Conservation (phyloP, 2,888 invertebrate species). For the Synanthedon formicaeformis region DNA sequence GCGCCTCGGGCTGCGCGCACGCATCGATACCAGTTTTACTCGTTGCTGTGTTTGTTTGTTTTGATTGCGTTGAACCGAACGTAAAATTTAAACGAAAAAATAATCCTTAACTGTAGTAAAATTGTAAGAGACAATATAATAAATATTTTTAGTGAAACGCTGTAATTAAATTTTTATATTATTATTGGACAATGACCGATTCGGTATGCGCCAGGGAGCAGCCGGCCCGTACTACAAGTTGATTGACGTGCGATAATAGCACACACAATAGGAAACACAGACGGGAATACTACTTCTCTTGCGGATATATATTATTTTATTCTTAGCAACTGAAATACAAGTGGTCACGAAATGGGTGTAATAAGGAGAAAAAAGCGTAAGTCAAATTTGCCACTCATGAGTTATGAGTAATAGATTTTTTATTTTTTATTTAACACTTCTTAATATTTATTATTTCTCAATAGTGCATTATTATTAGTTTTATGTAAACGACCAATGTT, state of each 20-base stretch:
- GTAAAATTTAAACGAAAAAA: neutral
- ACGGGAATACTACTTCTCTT: slow-evolving; percentile 25
- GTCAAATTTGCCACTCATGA: slow-evolving; percentile 30
- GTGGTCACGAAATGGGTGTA: slow-evolving; percentile 54
- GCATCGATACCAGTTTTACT: slow-evolving; percentile 16
- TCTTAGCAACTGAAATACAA: slow-evolving; percentile 34
- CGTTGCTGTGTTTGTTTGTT: slow-evolving; percentile 32
- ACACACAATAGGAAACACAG: slow-evolving; percentile 28
- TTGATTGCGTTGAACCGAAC: slow-evolving; percentile 15
- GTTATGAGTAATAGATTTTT: too few relatives aligned
- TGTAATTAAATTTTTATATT: slow-evolving; percentile 1
- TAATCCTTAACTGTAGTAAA: too few relatives aligned
- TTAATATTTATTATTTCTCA: too few relatives aligned
- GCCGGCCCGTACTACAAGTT: slow-evolving; percentile 34
- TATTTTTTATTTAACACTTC: too few relatives aligned
- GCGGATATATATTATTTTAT: slow-evolving; percentile 21
- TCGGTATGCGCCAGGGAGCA: slow-evolving; percentile 47
- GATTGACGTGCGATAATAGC: slow-evolving; percentile 42
- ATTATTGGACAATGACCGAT: slow-evolving; percentile 47
- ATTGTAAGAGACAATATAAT: too few relatives aligned
- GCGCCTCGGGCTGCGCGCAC: slow-evolving; percentile 60
- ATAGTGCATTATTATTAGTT: too few relatives aligned
- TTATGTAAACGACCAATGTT: too few relatives aligned
- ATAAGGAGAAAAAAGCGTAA: slow-evolving; percentile 65
- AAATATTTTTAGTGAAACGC: too few relatives aligned